Evolutionary conservation across 1,140 invertebrate species (phyloP), one percentile per base, ranked within the genome.

Genomic region (Trachymyrmex cornetzi): DNA sequence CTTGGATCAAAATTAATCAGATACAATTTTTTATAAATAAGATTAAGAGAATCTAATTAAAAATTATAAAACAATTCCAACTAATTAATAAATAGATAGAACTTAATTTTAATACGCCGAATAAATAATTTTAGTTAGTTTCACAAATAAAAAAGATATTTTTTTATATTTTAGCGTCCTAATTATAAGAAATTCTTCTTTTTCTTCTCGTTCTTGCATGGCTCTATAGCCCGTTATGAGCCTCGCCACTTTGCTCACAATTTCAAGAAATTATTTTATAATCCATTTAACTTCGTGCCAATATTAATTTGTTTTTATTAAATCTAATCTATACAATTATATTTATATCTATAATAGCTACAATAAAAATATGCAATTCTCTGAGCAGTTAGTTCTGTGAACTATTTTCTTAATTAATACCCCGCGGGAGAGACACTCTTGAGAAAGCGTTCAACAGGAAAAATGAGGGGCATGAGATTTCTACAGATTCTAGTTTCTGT

Each of bases 271-370:
- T 74, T 30, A 9, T 14, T 53, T 74, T 24, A 50, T 22, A 14
- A 74, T 30, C 9, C 19, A 27, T 71, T 71, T 71, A 50, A 74
- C 12, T 74, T 74, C 6, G 3, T 38, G 11, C 6, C 30, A 57
- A n/a, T 14, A n/a, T 1, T 27, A 50, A 55, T 74, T 22, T 1
- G 1, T 7, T 57, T 55, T 72, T 55, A 34, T 74, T 4, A 22
- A 74, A 74, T 74, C 12, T 14, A 22, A 74, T 57, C 0, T 74
- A 34, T 74, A 55, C 22, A 59, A 77, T 75, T 75, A 16, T 5
- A 38, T 9, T 3, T 61, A 11, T 22, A 44, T 9, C 19, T 38
- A 44, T 50, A 50, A 44, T 50, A 50, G 48, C 19, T 59, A 16
- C 6, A 75, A 38, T 24, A 50, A 38, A 64, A 64, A 48, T 9